Conservation (phyloP, 2,888 invertebrate species). For the Digitonthophagus gazella region DNA sequence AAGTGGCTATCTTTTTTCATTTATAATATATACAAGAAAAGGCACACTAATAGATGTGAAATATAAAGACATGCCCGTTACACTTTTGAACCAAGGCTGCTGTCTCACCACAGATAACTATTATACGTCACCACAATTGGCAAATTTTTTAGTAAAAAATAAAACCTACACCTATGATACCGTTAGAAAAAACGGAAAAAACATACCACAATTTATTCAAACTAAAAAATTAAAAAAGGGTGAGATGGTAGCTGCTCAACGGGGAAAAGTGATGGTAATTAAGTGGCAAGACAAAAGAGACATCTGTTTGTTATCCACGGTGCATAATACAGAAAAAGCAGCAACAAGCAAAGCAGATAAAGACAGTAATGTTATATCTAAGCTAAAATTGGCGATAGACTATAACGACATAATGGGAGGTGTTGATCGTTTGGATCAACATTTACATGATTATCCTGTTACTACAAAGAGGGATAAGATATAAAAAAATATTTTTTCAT, state of each 20-base stretch:
- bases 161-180: constrained; percentile 33
- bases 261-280: constrained; percentile 20
- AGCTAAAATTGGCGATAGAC: constrained; percentile 31
- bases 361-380: constrained; percentile 20
- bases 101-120: constrained; percentile 31
- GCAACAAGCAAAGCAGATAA: constrained; percentile 20
- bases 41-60: constrained; percentile 14
- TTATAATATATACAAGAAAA: constrained; percentile 37
- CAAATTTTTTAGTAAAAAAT: constrained; percentile 24
- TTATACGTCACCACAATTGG: constrained; percentile 32
- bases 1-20: constrained; percentile 36
- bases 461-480: too few relatives aligned
- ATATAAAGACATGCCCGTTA: constrained; percentile 13
- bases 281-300: not conserved
- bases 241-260: constrained; percentile 28
- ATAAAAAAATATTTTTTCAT: too few relatives aligned
- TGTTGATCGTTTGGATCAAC: constrained; percentile 36
- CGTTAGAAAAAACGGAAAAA: constrained; percentile 27
- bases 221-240: constrained; percentile 29
- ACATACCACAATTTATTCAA: constrained; percentile 23
- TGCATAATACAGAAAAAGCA: constrained; percentile 22
- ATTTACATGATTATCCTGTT: not conserved
- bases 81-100: constrained; percentile 21
- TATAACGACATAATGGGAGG: constrained; percentile 38
- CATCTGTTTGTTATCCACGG: constrained; percentile 31